A percentile compares a stretch with the other conserved stretches of the same genome.
Evolutionary conservation across 2,113 vertebrate species (phyloP).

Genomic region (Protomyctophum bolini): DNA sequence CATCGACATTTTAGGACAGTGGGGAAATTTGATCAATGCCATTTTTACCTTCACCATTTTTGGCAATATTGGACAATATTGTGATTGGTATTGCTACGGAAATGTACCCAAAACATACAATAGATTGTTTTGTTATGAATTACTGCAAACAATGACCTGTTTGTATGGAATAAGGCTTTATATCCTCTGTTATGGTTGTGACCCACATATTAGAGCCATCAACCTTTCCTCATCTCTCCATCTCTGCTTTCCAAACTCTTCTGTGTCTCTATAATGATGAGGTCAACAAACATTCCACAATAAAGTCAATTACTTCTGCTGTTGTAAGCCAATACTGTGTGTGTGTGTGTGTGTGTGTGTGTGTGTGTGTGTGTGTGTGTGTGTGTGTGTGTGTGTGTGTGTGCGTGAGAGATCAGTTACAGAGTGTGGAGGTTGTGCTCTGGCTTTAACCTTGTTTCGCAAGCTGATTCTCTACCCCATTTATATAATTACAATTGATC

Average conservation of each 20-base stretch:
- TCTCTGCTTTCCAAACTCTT: too few relatives aligned
- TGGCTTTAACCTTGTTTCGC: constrained; percentile 39
- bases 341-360: constrained; percentile 1
- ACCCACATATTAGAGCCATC: background rate
- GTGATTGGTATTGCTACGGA: too few relatives aligned
- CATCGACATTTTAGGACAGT: too few relatives aligned
- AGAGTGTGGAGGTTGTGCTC: constrained; percentile 11
- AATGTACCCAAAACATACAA: background rate
- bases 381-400: background rate
- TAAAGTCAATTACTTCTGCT: background rate
- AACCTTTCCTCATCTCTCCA: background rate
- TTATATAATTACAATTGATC: constrained; percentile 60
- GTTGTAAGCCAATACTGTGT: background rate
- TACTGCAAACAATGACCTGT: too few relatives aligned
- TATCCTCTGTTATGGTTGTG: background rate
- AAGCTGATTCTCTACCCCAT: constrained; percentile 28
- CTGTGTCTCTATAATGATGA: too few relatives aligned
- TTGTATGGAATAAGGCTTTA: too few relatives aligned
- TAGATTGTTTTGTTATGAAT: too few relatives aligned
- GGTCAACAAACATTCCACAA: too few relatives aligned
- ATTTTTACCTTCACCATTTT: too few relatives aligned
- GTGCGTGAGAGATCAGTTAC: constrained; percentile 4
- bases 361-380: background rate
- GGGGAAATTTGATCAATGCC: too few relatives aligned
- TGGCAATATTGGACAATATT: too few relatives aligned